These are phyloP conservation scores for Microctonus aethiopoides DNA, from an alignment of 2,888 invertebrate genomes.

Conservation along the genomic window DNA sequence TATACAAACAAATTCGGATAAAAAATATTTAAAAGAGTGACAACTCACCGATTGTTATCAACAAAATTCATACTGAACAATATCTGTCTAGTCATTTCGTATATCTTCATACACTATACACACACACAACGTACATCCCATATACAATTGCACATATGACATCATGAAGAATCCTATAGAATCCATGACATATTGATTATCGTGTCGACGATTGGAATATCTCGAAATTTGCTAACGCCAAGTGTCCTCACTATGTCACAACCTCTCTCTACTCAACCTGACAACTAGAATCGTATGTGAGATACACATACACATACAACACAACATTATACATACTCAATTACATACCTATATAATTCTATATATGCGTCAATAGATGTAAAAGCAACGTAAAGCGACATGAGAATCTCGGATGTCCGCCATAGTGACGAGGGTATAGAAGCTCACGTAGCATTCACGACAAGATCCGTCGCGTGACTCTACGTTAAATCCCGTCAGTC, in stretches of 20 bases:
- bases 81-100: not conserved
- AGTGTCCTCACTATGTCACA: not conserved
- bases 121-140: not conserved
- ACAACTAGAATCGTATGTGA: not conserved
- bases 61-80: not conserved
- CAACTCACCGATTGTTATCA: not conserved
- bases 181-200: not conserved
- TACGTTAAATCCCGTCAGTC: not conserved
- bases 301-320: not conserved
- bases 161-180: not conserved
- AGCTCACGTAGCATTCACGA: not conserved
- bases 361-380: not conserved
- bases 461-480: not conserved
- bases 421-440: constrained; percentile 15
- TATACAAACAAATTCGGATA: not conserved
- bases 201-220: not conserved
- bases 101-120: not conserved
- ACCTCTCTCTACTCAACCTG: not conserved
- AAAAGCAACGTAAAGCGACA: not conserved
- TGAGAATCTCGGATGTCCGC: not conserved
- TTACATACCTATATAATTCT: not conserved
- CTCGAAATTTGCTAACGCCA: not conserved
- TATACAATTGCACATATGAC: not conserved
- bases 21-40: not conserved
- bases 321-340: not conserved